Evolutionary conservation across 2,888 invertebrate species (phyloP).

Genomic region (Aleiodes leptofemur): DNA sequence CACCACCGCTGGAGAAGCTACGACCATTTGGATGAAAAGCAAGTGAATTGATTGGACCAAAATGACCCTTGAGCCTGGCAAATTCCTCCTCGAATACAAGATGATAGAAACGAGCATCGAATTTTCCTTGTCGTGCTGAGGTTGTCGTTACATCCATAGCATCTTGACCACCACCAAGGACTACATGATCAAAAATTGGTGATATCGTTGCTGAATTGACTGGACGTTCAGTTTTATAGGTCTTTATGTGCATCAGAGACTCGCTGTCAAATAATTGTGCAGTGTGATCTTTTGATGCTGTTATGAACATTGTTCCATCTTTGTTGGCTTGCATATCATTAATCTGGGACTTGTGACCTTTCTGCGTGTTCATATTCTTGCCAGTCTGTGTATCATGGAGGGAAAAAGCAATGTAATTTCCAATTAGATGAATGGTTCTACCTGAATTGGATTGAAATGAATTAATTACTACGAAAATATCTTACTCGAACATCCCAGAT

Average conservation of each 20-base stretch:
- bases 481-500: constrained; percentile 94
- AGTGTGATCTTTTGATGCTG: constrained; percentile 97
- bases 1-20: constrained; percentile 97
- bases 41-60: constrained; percentile 99
- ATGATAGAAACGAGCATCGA: constrained; percentile 90
- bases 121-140: constrained; percentile 95
- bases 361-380: constrained; percentile 85
- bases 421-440: too few relatives aligned
- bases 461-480: constrained; percentile 37
- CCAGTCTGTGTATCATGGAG: constrained; percentile 81
- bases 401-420: too few relatives aligned
- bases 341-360: constrained; percentile 90
- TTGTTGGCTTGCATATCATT: constrained; percentile 97
- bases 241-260: constrained; percentile 90
- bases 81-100: constrained; percentile 86
- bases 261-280: constrained; percentile 96
- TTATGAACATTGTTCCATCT: constrained; percentile 96
- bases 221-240: constrained; percentile 97
- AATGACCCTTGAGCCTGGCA: constrained; percentile 96
- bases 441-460: background rate
- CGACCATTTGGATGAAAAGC: constrained; percentile 98
- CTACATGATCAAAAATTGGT: constrained; percentile 96
- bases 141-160: constrained; percentile 99
- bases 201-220: constrained; percentile 99
- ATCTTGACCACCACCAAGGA: constrained; percentile 99